phyloP scores from a whole-genome alignment of 1,140 invertebrate species.

The Globodera ellingtonae region DNA sequence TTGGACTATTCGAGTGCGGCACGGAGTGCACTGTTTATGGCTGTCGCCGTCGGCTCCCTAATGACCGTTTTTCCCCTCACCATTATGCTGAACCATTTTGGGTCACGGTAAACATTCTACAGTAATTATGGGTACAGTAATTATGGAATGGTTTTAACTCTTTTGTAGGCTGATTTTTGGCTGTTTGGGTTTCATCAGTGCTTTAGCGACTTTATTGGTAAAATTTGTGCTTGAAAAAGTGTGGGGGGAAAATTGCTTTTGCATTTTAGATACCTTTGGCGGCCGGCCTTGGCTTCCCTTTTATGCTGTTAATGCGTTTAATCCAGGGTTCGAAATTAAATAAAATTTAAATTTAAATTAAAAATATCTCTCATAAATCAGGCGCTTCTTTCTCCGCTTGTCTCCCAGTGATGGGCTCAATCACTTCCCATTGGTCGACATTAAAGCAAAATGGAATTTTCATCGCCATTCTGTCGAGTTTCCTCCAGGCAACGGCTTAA shows the following conservation, averaged over 20 bases:
- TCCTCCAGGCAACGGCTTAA: slow-evolving; percentile 37
- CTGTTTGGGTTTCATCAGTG: slow-evolving; percentile 50
- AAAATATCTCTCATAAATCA: neutral
- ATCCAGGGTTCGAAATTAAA: slow-evolving; percentile 42
- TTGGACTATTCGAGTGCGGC: slow-evolving; percentile 55
- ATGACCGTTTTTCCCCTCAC: slow-evolving; percentile 62
- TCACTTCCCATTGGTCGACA: slow-evolving; percentile 57
- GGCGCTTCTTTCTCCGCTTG: slow-evolving; percentile 51
- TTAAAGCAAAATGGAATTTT: slow-evolving; percentile 56
- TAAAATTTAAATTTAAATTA: no score
- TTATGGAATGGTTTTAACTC: no score
- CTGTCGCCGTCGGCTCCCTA: slow-evolving; percentile 62
- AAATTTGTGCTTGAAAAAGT: neutral
- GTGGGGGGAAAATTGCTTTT: neutral
- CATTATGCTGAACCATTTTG: slow-evolving; percentile 56
- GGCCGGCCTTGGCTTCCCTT: slow-evolving; percentile 43
- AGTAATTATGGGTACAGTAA: no score
- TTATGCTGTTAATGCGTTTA: slow-evolving; percentile 54
- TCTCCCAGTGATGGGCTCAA: slow-evolving; percentile 52
- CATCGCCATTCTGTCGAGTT: slow-evolving; percentile 54
- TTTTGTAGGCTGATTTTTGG: slow-evolving; percentile 34
- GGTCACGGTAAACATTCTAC: slow-evolving; percentile 39
- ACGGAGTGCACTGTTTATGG: slow-evolving; percentile 57
- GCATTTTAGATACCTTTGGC: slow-evolving; percentile 44
- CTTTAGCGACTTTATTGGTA: slow-evolving; percentile 52